These are phyloP conservation scores for Lepus townsendii DNA, from an alignment of 2,797 vertebrate genomes.

Conservation along the genomic window DNA sequence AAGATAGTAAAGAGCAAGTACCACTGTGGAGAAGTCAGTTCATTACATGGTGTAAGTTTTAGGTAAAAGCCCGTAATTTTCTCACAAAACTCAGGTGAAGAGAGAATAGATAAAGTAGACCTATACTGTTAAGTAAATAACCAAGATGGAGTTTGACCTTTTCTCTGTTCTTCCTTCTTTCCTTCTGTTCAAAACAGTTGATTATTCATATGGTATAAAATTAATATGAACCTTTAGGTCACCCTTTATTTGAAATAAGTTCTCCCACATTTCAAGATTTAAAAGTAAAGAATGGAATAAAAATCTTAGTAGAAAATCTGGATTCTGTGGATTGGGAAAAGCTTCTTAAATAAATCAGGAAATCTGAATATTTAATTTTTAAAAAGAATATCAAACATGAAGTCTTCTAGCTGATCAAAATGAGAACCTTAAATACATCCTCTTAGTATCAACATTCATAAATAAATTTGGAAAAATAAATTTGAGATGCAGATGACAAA, in stretches of 20 bases:
- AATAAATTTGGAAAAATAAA: neutral
- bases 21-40: neutral
- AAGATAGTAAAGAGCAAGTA: neutral
- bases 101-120: neutral
- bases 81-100: neutral
- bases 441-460: neutral
- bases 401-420: neutral
- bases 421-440: neutral
- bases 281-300: conserved; percentile 33
- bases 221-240: conserved; percentile 13
- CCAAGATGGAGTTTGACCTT: neutral
- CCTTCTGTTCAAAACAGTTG: neutral
- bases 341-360: neutral
- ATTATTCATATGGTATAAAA: neutral
- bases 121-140: neutral
- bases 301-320: conserved; percentile 2
- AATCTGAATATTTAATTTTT: neutral
- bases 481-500: neutral
- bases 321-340: neutral
- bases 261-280: neutral
- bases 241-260: neutral
- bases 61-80: neutral
- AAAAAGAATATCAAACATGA: neutral
- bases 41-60: neutral
- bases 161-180: neutral